Percentiles rank a stretch among this genome's conserved stretches.
These are phyloP conservation scores for Oligia fasciuncula DNA, from an alignment of 2,888 invertebrate species.

Conservation along the genomic window DNA sequence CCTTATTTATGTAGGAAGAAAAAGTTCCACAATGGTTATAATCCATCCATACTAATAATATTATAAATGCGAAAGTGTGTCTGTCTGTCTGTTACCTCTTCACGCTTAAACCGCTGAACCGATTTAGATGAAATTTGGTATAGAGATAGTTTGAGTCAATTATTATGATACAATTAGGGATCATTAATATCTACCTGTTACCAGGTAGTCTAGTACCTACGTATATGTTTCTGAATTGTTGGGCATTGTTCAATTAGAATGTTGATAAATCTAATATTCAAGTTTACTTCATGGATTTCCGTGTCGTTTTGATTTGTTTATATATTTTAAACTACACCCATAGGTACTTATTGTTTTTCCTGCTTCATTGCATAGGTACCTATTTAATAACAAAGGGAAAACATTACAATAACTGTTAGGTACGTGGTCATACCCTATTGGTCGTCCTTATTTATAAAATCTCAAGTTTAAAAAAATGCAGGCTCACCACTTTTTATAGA, in stretches of 20 bases:
- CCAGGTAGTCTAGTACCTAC: neutral
- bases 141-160: too few relatives aligned
- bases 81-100: too few relatives aligned
- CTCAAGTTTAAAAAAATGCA: neutral
- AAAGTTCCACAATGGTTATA: neutral
- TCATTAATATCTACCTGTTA: neutral
- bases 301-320: neutral
- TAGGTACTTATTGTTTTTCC: neutral
- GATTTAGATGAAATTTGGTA: too few relatives aligned
- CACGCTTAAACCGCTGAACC: too few relatives aligned
- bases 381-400: neutral
- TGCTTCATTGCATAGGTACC: neutral
- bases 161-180: neutral
- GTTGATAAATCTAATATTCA: neutral
- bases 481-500: neutral
- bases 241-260: conserved; percentile 2
- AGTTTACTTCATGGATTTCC: neutral
- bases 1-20: neutral
- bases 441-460: neutral
- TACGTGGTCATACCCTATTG: neutral
- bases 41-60: too few relatives aligned
- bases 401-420: neutral
- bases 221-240: neutral
- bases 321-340: neutral
- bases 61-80: too few relatives aligned